Conservation (phyloP, 92 coral and sea anemone species). For the Epizoanthus fatuus region DNA sequence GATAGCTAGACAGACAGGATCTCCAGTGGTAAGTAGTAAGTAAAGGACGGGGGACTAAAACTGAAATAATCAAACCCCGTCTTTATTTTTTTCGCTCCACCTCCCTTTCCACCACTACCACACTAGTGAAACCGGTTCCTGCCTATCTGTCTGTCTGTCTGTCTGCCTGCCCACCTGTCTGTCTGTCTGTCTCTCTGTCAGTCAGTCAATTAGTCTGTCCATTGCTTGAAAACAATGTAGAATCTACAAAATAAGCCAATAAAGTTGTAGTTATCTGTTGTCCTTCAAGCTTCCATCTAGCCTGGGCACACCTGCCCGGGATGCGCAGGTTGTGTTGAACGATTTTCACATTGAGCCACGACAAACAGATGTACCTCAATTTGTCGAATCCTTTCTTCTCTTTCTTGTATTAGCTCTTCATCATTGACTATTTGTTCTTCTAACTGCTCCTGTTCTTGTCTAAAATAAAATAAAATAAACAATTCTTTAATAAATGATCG, state of each 20-base stretch:
- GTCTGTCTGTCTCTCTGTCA: background rate
- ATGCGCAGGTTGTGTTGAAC: background rate
- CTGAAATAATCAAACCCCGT: background rate
- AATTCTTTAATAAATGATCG: background rate
- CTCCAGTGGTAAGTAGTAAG: too few relatives aligned
- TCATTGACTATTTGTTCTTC: conserved; percentile 87
- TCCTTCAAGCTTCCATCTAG: too few relatives aligned
- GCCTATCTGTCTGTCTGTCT: too few relatives aligned
- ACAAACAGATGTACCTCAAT: conserved; percentile 77
- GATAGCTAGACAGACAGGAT: too few relatives aligned
- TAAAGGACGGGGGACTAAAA: background rate
- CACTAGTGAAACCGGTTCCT: too few relatives aligned
- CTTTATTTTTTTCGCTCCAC: too few relatives aligned
- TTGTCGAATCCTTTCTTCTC: conserved; percentile 90
- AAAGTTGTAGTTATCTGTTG: too few relatives aligned
- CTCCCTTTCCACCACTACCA: background rate
- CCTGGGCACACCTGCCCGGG: too few relatives aligned
- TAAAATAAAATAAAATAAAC: conserved; percentile 26
- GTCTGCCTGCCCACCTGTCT: background rate
- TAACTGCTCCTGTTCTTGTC: conserved; percentile 85
- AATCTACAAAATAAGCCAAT: background rate
- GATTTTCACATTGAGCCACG: background rate
- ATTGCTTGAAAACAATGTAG: background rate
- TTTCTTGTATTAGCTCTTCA: conserved; percentile 84
- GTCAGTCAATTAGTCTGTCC: background rate